phyloP scores from a whole-genome alignment of 2,888 invertebrate species.

The Asteroscopus sphinx region DNA sequence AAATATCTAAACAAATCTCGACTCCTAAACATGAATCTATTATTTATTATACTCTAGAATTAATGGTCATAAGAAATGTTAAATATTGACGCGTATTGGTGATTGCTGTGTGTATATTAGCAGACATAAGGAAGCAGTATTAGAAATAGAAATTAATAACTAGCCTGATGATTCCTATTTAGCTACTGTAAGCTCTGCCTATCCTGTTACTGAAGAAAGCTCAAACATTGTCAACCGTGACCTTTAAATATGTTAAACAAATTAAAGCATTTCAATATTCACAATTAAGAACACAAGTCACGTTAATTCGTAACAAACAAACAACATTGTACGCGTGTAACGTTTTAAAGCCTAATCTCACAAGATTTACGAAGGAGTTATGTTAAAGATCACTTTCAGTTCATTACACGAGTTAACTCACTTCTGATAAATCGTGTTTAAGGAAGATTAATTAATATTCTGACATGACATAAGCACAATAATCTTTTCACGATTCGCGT shows the following conservation, averaged over 20 bases:
- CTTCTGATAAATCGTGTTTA: constrained; percentile 21
- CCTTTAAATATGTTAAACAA: neutral
- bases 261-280: constrained; percentile 8
- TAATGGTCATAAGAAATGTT: too few species aligned
- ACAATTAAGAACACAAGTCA: constrained; percentile 3
- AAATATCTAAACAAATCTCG: too few species aligned
- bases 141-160: too few species aligned
- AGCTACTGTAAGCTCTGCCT: neutral
- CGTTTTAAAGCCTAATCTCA: constrained; percentile 15
- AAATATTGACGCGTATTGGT: too few species aligned
- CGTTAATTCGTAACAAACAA: constrained; percentile 21
- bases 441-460: constrained; percentile 40
- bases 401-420: constrained; percentile 24
- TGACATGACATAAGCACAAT: constrained; percentile 30
- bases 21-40: too few species aligned
- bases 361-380: constrained; percentile 39
- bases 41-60: too few species aligned
- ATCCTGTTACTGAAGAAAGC: neutral
- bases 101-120: too few species aligned
- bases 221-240: neutral
- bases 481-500: constrained; percentile 15
- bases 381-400: constrained; percentile 30
- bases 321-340: constrained; percentile 17
- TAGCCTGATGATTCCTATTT: too few species aligned
- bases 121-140: too few species aligned